Base-by-base conservation (phyloP, 2,888 invertebrate genomes). In the Crepidodera aurea region DNA sequence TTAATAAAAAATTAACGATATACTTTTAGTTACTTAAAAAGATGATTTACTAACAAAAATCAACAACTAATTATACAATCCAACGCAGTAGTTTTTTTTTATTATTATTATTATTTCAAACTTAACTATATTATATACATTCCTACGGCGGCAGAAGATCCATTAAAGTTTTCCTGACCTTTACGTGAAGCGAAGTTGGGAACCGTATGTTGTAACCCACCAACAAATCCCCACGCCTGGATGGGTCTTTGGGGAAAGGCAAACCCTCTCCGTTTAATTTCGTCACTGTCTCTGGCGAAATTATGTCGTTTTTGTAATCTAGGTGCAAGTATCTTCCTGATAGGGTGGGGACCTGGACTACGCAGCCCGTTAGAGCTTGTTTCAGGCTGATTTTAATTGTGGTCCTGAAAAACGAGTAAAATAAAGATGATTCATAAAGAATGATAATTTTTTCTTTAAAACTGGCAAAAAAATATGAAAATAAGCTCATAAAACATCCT, bases 141-240 rank as follows among this genome's bases (percentile, higher is more conserved):
- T 8, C 7, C 48, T 48, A 48, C 13, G 48, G 12, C 2, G 72
- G 68, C 13, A 75, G 57, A 58, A 71, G 60, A 7, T 73, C 73
- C 1, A 58, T 42, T 15, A 75, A 50, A 27, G 64, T 61, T 19
- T 65, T 66, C 58, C 69, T 72, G 22, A 59, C 58, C 25, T 60
- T 60, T 12, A 59, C 44, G 12, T 66, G 37, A 4, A 75, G 13
- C 42, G 62, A 60, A 27, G 93, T 91, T 0, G 98, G 98, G 84
- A 98, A 98, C 75, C 89, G 88, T 74, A 98, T 93, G 80, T 96
- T 93, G 79, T 97, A 98, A 37, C 90, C 89, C 3, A 98, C 91
- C 27, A 98, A 82, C 7, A 98, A 83, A 81, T 98, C 96, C 40
- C 98, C 98, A 73, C 91, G 88, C 73, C 90, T 84, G 10, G 89